These are phyloP conservation scores for Peribatodes rhomboidaria DNA, from an alignment of 2,888 invertebrate species.

Conservation along the genomic window DNA sequence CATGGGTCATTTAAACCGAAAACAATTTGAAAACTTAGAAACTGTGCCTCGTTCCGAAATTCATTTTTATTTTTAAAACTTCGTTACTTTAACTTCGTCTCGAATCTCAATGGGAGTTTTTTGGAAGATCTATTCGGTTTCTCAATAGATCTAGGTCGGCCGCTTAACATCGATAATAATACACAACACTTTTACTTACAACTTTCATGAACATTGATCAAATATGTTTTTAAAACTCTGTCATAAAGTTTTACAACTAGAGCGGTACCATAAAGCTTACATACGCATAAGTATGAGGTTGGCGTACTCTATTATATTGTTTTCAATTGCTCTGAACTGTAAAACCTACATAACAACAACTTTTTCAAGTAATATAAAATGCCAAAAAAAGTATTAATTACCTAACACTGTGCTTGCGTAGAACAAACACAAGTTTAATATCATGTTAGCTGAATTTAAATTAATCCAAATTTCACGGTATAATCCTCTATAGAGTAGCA, in stretches of 20 bases:
- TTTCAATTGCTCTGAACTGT: not conserved
- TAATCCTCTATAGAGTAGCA: no score
- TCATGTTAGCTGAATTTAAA: no score
- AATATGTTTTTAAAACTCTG: slow-evolving; percentile 28
- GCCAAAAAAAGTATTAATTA: not conserved
- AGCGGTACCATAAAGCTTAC: slow-evolving; percentile 14
- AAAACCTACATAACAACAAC: not conserved
- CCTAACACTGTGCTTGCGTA: no score
- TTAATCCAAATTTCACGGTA: no score
- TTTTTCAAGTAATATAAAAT: not conserved
- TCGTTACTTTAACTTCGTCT: slow-evolving; percentile 52
- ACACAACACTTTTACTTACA: slow-evolving; percentile 79
- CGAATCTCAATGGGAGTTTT: slow-evolving; percentile 66
- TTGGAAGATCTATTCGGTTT: slow-evolving; percentile 61
- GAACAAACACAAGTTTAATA: no score
- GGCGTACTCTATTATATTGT: not conserved
- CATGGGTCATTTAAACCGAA: not conserved
- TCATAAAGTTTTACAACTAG: slow-evolving; percentile 25
- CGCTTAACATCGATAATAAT: slow-evolving; percentile 74
- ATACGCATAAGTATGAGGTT: not conserved
- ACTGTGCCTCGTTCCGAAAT: slow-evolving; percentile 20
- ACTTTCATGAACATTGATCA: slow-evolving; percentile 61
- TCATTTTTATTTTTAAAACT: slow-evolving; percentile 65
- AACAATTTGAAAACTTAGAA: slow-evolving; percentile 7
- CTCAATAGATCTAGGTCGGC: slow-evolving; percentile 77